Conservation (phyloP, 1,140 invertebrate genomes). For the fruit fly (Drosophila melanogaster) region DNA sequence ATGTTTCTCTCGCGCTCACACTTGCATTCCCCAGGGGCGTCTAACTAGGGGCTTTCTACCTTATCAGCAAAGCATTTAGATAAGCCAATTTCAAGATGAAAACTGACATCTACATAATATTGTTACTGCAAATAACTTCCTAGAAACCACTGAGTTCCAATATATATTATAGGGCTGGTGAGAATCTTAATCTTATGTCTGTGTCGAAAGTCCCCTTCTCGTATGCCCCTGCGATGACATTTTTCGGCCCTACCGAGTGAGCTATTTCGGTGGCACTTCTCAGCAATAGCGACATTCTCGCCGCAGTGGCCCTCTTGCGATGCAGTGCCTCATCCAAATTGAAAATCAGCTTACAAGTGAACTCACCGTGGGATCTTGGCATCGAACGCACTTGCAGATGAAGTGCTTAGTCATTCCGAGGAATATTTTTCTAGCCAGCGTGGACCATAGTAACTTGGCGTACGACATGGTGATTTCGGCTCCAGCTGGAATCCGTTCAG, state of each 20-base stretch:
- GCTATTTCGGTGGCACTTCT: constrained; percentile 47
- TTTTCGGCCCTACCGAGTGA: constrained; percentile 1
- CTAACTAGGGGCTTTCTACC: neutral
- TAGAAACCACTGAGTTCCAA: no score
- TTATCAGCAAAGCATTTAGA: neutral
- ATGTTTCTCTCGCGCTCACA: neutral
- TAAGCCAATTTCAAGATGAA: no score
- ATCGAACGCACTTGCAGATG: constrained; percentile 89
- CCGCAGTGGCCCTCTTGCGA: constrained; percentile 1
- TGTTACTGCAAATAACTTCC: no score
- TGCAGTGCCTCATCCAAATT: neutral
- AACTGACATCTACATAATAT: no score
- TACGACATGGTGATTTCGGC: constrained; percentile 91
- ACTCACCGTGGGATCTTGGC: constrained; percentile 88
- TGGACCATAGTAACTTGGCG: constrained; percentile 90
- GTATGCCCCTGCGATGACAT: constrained; percentile 23
- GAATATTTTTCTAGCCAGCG: constrained; percentile 87
- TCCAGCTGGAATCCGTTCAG: constrained; percentile 87
- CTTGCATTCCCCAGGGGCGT: neutral
- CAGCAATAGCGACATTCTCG: constrained; percentile 40
- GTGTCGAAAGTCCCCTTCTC: neutral
- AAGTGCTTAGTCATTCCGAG: constrained; percentile 91
- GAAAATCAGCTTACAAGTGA: neutral
- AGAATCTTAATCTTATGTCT: no score
- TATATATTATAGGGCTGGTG: no score